Conservation (phyloP, 2,888 invertebrate genomes). For the Leptura quadrifasciata region DNA sequence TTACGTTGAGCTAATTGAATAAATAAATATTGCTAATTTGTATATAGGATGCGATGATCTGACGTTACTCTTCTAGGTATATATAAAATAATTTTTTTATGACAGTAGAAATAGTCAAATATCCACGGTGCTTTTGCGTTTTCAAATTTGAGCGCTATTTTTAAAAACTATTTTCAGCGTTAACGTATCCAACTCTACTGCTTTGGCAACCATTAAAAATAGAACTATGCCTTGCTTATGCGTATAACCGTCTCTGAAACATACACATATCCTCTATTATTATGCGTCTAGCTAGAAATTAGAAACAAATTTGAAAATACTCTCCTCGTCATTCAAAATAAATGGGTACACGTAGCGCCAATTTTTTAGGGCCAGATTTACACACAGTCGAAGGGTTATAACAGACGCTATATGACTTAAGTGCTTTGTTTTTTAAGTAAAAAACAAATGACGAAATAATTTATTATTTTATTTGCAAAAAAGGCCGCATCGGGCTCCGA, state of each 20-base stretch:
- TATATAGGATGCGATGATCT: not conserved
- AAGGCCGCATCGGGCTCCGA: no score
- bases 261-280: conserved; percentile 31
- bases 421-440: no score
- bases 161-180: conserved; percentile 43
- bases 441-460: no score
- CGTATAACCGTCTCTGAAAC: not conserved
- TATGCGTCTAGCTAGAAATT: not conserved
- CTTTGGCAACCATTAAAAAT: conserved; percentile 43
- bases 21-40: conserved; percentile 17
- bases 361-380: no score
- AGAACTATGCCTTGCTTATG: conserved; percentile 30
- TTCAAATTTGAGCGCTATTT: conserved; percentile 43
- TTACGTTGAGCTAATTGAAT: conserved; percentile 18
- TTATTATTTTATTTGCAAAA: no score
- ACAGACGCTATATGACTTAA: no score
- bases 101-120: not conserved
- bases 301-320: conserved; percentile 5
- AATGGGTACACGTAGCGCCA: no score
- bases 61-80: not conserved
- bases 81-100: not conserved
- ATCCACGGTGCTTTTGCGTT: conserved; percentile 28
- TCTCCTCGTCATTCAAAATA: not conserved
- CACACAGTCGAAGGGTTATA: no score
- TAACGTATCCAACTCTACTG: conserved; percentile 31